Evolutionary conservation across 2,797 vertebrate genomes (phyloP).

Genomic region (Echiichthys vipera): DNA sequence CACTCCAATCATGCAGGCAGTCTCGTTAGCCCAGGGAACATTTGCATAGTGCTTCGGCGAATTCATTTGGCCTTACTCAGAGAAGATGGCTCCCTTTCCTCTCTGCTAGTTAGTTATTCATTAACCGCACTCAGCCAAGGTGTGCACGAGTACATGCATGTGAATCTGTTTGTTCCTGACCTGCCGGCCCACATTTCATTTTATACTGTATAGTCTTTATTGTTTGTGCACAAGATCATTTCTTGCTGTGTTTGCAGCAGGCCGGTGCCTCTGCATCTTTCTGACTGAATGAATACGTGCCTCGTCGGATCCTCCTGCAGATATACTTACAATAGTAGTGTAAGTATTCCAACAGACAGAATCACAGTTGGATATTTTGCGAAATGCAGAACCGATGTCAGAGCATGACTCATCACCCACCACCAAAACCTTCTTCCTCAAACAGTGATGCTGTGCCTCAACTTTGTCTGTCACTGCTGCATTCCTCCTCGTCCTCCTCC

Average conservation of each 20-base stretch:
- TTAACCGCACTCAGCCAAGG: slow-evolving; percentile 72
- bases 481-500: slow-evolving; percentile 6
- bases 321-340: slow-evolving; percentile 24
- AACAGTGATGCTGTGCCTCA: slow-evolving; percentile 40
- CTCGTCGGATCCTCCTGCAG: slow-evolving; percentile 1
- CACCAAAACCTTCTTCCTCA: slow-evolving; percentile 56
- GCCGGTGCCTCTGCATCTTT: slow-evolving; percentile 4
- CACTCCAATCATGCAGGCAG: slow-evolving; percentile 87
- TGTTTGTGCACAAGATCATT: slow-evolving; percentile 21
- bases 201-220: slow-evolving; percentile 12
- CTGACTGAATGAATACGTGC: slow-evolving; percentile 2
- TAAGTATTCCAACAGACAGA: slow-evolving; percentile 36
- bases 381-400: slow-evolving; percentile 56
- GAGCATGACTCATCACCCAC: slow-evolving; percentile 64
- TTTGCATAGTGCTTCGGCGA: slow-evolving; percentile 87
- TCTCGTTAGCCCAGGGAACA: slow-evolving; percentile 87
- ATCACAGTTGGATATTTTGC: slow-evolving; percentile 50
- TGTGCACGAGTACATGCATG: slow-evolving; percentile 43
- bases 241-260: neutral
- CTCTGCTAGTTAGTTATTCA: slow-evolving; percentile 82
- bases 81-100: slow-evolving; percentile 86
- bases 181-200: slow-evolving; percentile 26
- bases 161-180: slow-evolving; percentile 32
- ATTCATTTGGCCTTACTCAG: slow-evolving; percentile 86
- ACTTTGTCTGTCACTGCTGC: slow-evolving; percentile 43